A percentile compares a stretch with the other conserved stretches of the same genome.
phyloP scores from a whole-genome alignment of 2,888 invertebrate species.

The Petrolisthes manimaculis region DNA sequence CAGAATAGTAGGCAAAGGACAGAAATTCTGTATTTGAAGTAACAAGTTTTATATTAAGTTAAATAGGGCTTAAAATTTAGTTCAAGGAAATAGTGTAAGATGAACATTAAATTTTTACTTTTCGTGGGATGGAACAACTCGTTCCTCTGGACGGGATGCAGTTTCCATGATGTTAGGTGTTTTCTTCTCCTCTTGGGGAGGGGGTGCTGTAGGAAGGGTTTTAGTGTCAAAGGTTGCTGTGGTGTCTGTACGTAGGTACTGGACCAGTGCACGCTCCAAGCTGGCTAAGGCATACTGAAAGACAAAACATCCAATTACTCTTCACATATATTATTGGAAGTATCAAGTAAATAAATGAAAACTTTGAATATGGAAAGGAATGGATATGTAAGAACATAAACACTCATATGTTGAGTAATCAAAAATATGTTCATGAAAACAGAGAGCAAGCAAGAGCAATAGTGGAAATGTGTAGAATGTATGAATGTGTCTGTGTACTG shows the following conservation, averaged over 20 bases:
- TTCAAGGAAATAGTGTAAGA: not conserved
- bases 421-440: too few species aligned
- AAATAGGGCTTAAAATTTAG: not conserved
- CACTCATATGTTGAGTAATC: too few species aligned
- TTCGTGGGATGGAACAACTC: constrained; percentile 58
- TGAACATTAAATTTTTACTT: constrained; percentile 46
- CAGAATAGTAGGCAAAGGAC: not conserved
- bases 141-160: constrained; percentile 49
- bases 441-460: too few species aligned
- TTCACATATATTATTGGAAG: too few species aligned
- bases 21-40: not conserved
- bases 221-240: constrained; percentile 86
- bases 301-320: constrained; percentile 29
- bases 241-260: constrained; percentile 79
- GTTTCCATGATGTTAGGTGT: constrained; percentile 69
- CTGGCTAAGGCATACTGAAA: constrained; percentile 83
- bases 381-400: too few species aligned
- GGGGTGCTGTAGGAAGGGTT: constrained; percentile 81
- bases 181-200: constrained; percentile 60
- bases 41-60: not conserved
- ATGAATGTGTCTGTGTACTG: too few species aligned
- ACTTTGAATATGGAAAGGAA: too few species aligned
- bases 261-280: constrained; percentile 87
- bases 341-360: too few species aligned
- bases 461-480: too few species aligned